Conservation (phyloP, 2,113 vertebrate genomes). For the Alethe castanea region DNA sequence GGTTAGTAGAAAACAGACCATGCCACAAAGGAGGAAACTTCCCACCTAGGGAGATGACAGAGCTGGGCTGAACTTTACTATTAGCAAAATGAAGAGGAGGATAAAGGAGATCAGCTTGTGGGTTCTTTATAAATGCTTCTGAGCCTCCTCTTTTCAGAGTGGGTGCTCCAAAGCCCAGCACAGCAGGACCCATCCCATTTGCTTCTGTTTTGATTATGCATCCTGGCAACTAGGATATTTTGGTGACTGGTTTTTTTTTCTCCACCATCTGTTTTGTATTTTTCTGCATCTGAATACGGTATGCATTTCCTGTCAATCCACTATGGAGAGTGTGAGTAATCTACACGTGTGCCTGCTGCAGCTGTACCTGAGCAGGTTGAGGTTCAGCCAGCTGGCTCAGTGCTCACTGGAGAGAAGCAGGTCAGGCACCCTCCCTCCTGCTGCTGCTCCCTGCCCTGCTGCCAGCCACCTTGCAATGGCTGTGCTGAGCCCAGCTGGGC, state of each 20-base stretch:
- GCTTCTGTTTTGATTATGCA: not conserved
- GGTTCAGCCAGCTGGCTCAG: not conserved
- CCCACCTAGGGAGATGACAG: not conserved
- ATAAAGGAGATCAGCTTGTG: constrained; percentile 7
- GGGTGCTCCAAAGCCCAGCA: not conserved
- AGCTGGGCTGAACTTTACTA: constrained; percentile 32
- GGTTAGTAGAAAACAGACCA: constrained; percentile 61
- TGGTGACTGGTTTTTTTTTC: not conserved
- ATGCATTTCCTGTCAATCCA: not conserved
- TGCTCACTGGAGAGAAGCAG: not conserved
- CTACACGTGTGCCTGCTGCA: not conserved
- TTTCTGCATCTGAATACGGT: not conserved
- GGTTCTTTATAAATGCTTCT: constrained; percentile 1
- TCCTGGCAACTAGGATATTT: not conserved
- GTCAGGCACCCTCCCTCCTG: not conserved
- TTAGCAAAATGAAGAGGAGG: constrained; percentile 31
- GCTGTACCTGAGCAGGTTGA: not conserved
- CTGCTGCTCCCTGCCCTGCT: not conserved
- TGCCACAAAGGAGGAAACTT: constrained; percentile 19
- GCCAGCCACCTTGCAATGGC: rapidly evolving
- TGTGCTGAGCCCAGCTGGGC: not conserved
- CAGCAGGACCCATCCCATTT: not conserved
- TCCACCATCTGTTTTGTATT: not conserved
- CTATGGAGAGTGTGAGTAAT: not conserved
- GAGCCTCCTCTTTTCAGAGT: not conserved